Base-by-base conservation (phyloP, 2,113 vertebrate species). In the Zosterops hypoxanthus region DNA sequence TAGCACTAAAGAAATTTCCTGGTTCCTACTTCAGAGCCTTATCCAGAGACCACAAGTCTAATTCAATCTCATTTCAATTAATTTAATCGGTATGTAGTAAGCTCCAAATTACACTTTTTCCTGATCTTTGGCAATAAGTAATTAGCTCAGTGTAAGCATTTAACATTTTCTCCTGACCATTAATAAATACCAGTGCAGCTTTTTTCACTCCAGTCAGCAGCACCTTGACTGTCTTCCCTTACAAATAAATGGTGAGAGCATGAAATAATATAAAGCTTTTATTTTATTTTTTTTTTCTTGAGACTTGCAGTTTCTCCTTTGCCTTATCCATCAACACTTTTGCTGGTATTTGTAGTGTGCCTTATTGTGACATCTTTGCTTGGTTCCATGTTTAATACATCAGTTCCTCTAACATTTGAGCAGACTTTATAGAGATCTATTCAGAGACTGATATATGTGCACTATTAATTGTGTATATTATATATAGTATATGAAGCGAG, bases 381-480 rank as follows among this genome's bases (percentile, higher is more conserved):
- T 90, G 65, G 56, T 91, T 95, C 86, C 84, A 90, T 94, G 92
- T 96, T 97, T 97, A 95, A 97, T 90, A 96, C 89, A 96, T 94
- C 96, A 92, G 70, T 80, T 81, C 42, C 69, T 72, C 92, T 85
- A 93, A 69, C 65, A 89, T 65, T 59, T 31, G 26, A 72, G 71
- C 36, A 73, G 36, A 26, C 60, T 97, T 97, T 97, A 73, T 86
- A 89, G 71, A 80, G 91, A 94, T 92, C 93, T 96, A 91, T 77
- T 77, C 56, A 56, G 65, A 89, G 87, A 92, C 65, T 83, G 93
- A 97, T 97, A 77, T 94, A 95, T 90, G 94, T 94, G 89, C 63
- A 57, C 81, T 90, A 91, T 97, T 98, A 97, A 97, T 97, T 97
- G 97, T 84, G 90, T 87, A 93, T 95, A 94, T 94, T 96, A 97